Conservation (phyloP, 2,797 vertebrate genomes). For the Sebastes matsubarae region DNA sequence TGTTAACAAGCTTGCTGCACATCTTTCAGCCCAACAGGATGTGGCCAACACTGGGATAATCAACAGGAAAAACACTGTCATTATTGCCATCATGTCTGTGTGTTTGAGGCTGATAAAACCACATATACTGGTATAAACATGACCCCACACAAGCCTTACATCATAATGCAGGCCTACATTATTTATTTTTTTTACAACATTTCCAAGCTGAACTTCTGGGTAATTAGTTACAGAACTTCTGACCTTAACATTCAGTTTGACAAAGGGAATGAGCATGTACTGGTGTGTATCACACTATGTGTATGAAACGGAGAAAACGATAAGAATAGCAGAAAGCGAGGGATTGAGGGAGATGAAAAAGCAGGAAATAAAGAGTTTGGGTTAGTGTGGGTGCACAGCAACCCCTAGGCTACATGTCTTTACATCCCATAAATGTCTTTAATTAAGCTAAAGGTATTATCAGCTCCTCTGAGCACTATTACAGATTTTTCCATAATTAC, state of each 20-base stretch:
- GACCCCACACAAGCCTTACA: neutral
- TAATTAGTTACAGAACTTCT: slow-evolving; percentile 35
- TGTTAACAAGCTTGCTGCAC: slow-evolving; percentile 42
- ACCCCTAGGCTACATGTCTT: slow-evolving; percentile 81
- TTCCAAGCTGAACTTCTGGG: slow-evolving; percentile 14
- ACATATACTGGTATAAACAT: neutral
- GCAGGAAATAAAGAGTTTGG: slow-evolving; percentile 64
- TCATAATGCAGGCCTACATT: neutral
- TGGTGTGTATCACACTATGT: slow-evolving; percentile 30
- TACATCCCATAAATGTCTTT: slow-evolving; percentile 85
- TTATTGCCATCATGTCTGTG: slow-evolving; percentile 18
- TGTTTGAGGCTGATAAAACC: slow-evolving; percentile 68
- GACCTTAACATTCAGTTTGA: slow-evolving; percentile 39
- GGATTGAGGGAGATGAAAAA: slow-evolving; percentile 68
- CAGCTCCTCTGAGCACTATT: slow-evolving; percentile 81
- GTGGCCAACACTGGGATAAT: slow-evolving; percentile 54
- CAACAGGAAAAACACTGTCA: slow-evolving; percentile 70
- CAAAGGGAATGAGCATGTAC: slow-evolving; percentile 37
- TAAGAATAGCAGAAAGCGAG: slow-evolving; percentile 48
- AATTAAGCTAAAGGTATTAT: slow-evolving; percentile 88
- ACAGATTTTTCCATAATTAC: slow-evolving; percentile 84
- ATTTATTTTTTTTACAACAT: neutral
- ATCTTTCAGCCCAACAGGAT: slow-evolving; percentile 60
- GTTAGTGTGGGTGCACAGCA: slow-evolving; percentile 70
- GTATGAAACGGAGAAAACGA: slow-evolving; percentile 52